Evolutionary conservation across 2,888 invertebrate genomes (phyloP), one percentile per base, ranked within the genome.

Genomic region (Crocallis elinguaria): DNA sequence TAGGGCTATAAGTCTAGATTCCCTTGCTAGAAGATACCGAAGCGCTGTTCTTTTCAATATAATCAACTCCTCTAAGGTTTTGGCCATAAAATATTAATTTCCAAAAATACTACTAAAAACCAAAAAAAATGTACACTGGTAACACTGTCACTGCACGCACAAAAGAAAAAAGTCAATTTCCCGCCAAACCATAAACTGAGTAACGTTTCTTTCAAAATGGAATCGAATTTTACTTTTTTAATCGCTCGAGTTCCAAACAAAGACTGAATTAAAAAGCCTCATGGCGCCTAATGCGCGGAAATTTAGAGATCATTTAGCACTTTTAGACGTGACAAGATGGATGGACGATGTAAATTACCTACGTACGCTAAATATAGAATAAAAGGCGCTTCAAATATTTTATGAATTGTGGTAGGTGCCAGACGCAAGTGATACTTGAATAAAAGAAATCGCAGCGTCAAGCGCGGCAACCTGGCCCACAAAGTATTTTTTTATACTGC

Each of bases 11-110:
- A 88, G 71, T 37, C 67, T 80, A 0, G 86, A 85, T 67, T 88
- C 86, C 16, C 86, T 68, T 0, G 80, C 81, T 3, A 88, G 49
- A 3, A 89, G 60, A 56, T 85, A 87, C 36, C 79, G 72, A 1
- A 87, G 64, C 0, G 84, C 81, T 1, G 77, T 79, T 50, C 79
- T 74, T 63, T 88, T 83, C 0, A 87, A 57, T 33, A 86, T 64
- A 25, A 87, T 78, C 17, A 88, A 57, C 32, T 88, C 88, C 66
- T 89, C 86, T 35, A 88, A 60, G 53, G 63, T 84, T 60, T 59
- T 84, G 60, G 88, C 88, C 88, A 89, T 88, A 81, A 60, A 81
- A 43, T 25, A 3, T 7, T 27, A 17, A 21, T 3, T 9, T 38
- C 1, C 30, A 30, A 8, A 30, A 12, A 44, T 53, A 17, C 9